phyloP scores from a whole-genome alignment of 2,888 invertebrate species.

The Ecdyonurus torrentis region DNA sequence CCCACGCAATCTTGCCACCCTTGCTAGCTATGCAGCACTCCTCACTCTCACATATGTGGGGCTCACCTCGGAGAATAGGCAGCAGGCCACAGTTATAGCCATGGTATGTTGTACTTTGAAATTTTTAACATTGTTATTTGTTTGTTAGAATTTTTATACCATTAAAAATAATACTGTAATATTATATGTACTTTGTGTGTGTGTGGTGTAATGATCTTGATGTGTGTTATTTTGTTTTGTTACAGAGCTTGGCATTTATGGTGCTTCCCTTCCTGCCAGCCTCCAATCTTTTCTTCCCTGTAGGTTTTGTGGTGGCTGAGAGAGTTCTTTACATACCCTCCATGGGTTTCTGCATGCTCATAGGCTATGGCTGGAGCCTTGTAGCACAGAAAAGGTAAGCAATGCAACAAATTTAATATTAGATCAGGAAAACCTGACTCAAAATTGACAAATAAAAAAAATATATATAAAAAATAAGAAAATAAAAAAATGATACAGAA shows the following conservation, averaged over 20 bases:
- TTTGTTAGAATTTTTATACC: no score
- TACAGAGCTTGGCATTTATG: slow-evolving; percentile 73
- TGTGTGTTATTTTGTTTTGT: no score
- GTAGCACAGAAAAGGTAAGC: slow-evolving; percentile 40
- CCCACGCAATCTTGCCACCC: slow-evolving; percentile 61
- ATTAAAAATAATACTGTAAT: no score
- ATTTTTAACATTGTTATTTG: no score
- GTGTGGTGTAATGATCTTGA: no score
- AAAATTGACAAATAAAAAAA: no score
- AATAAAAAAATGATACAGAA: no score
- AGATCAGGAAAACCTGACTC: no score
- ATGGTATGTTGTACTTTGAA: slow-evolving; percentile 35
- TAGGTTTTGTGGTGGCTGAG: slow-evolving; percentile 94
- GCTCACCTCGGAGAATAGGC: slow-evolving; percentile 37
- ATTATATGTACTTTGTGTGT: neutral
- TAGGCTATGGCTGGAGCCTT: slow-evolving; percentile 71
- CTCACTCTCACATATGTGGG: slow-evolving; percentile 36
- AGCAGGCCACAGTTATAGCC: slow-evolving; percentile 45
- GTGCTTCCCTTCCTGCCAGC: slow-evolving; percentile 88
- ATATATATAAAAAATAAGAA: no score
- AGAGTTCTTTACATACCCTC: slow-evolving; percentile 91
- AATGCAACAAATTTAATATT: no score
- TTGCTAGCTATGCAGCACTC: slow-evolving; percentile 45
- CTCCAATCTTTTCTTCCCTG: slow-evolving; percentile 93
- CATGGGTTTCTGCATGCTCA: slow-evolving; percentile 89